These are phyloP conservation scores for Hycleus cichorii DNA, from an alignment of 1,140 invertebrate species.

Conservation along the genomic window DNA sequence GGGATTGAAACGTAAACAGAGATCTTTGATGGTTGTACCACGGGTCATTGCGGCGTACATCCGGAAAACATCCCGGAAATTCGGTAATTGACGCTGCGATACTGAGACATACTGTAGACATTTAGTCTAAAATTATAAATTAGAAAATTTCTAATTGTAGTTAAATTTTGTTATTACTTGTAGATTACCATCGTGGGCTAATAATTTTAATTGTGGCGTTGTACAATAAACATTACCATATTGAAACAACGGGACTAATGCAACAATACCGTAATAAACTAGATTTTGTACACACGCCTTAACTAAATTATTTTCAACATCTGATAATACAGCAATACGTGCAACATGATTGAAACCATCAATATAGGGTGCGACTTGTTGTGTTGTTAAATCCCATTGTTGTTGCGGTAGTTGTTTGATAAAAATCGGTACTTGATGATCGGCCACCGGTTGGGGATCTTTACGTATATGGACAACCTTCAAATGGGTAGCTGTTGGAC, in stretches of 20 bases:
- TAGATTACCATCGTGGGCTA: slow-evolving; percentile 61
- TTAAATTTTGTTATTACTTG: slow-evolving; percentile 20
- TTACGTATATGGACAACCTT: slow-evolving; percentile 68
- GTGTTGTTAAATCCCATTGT: slow-evolving; percentile 87
- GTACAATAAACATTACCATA: slow-evolving; percentile 90
- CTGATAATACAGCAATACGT: slow-evolving; percentile 71
- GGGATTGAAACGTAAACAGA: slow-evolving; percentile 75
- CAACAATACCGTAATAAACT: slow-evolving; percentile 67
- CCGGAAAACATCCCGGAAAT: slow-evolving; percentile 68
- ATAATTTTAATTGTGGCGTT: slow-evolving; percentile 70
- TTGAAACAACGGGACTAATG: slow-evolving; percentile 83
- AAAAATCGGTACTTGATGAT: slow-evolving; percentile 88
- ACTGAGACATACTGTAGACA: slow-evolving; percentile 35
- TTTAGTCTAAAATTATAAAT: slow-evolving; percentile 21
- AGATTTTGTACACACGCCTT: slow-evolving; percentile 93
- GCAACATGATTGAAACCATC: slow-evolving; percentile 89
- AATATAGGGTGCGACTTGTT: slow-evolving; percentile 80
- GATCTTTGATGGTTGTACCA: slow-evolving; percentile 74
- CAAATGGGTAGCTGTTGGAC: slow-evolving; percentile 70
- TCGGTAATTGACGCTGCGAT: slow-evolving; percentile 48
- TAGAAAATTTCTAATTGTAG: background rate
- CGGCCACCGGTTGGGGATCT: slow-evolving; percentile 75
- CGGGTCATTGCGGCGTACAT: slow-evolving; percentile 78
- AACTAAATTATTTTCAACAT: slow-evolving; percentile 89
- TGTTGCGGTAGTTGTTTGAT: slow-evolving; percentile 51